A percentile compares a stretch with the other conserved stretches of the same genome.
Conservation (phyloP, 2,888 invertebrate genomes). For the Drosophila eohydei region DNA sequence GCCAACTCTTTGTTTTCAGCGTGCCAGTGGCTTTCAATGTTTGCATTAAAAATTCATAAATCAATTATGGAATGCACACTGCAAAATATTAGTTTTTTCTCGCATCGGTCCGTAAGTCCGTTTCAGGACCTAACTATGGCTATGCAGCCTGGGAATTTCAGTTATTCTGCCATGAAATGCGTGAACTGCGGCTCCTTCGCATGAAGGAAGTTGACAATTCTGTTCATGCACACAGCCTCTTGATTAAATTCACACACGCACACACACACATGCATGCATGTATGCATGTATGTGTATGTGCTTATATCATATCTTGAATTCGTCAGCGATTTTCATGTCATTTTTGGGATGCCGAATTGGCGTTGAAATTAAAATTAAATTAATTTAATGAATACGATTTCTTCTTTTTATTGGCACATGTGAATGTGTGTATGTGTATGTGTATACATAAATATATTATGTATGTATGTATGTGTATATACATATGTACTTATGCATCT, state of each 20-base stretch:
- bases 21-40: constrained; percentile 68
- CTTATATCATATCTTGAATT: constrained; percentile 45
- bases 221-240: constrained; percentile 34
- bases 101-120: constrained; percentile 20
- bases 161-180: constrained; percentile 81
- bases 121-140: constrained; percentile 12
- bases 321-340: constrained; percentile 60
- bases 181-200: constrained; percentile 67
- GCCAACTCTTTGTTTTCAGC: constrained; percentile 62
- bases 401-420: constrained; percentile 19
- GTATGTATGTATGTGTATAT: not conserved
- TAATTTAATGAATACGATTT: constrained; percentile 70
- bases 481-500: not conserved
- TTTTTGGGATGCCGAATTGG: constrained; percentile 72
- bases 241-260: constrained; percentile 68
- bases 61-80: constrained; percentile 84
- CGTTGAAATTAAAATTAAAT: constrained; percentile 80
- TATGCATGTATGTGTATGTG: not conserved
- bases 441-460: not conserved
- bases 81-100: constrained; percentile 81
- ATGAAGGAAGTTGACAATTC: constrained; percentile 71
- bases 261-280: not conserved
- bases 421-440: not conserved
- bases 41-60: constrained; percentile 84
- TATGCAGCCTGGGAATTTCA: constrained; percentile 71